Evolutionary conservation across 2,113 vertebrate genomes (phyloP).

Genomic region (Phaethornis superciliosus): DNA sequence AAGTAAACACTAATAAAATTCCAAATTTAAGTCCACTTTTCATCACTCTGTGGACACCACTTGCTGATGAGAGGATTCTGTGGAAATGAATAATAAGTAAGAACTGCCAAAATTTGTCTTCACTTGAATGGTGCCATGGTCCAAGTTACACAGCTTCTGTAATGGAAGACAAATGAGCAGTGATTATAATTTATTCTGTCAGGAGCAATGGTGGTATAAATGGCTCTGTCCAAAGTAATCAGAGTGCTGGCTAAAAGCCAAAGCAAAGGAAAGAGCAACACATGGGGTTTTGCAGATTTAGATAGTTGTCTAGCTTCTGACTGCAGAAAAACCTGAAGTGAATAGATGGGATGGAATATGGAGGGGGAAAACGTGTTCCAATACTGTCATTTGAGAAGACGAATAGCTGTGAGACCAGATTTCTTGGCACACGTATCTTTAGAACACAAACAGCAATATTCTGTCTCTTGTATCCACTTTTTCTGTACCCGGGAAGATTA

Average conservation of each 20-base stretch:
- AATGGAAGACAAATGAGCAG: slow-evolving; percentile 18
- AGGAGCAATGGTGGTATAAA: slow-evolving; percentile 19
- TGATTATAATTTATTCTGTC: slow-evolving; percentile 48
- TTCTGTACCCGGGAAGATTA: background rate
- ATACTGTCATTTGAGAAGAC: background rate
- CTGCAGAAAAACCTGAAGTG: background rate
- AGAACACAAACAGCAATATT: background rate
- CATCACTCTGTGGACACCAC: background rate
- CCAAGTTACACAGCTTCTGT: slow-evolving; percentile 34
- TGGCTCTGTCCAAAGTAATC: slow-evolving; percentile 42
- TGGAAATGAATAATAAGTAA: slow-evolving; percentile 28
- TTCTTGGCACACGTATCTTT: background rate
- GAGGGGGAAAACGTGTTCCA: background rate
- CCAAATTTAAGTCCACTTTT: slow-evolving; percentile 23
- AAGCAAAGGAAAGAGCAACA: background rate
- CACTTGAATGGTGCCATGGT: background rate
- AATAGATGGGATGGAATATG: background rate
- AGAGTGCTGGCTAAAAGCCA: slow-evolving; percentile 19
- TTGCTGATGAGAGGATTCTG: background rate
- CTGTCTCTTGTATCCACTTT: background rate
- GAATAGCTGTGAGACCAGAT: background rate
- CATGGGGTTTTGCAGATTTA: background rate
- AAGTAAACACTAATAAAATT: slow-evolving; percentile 30
- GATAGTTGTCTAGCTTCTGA: background rate
- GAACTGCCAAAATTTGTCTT: slow-evolving; percentile 37